Evolutionary conservation across 2,888 invertebrate species (phyloP).

Genomic region (Sinotaia quadrata): DNA sequence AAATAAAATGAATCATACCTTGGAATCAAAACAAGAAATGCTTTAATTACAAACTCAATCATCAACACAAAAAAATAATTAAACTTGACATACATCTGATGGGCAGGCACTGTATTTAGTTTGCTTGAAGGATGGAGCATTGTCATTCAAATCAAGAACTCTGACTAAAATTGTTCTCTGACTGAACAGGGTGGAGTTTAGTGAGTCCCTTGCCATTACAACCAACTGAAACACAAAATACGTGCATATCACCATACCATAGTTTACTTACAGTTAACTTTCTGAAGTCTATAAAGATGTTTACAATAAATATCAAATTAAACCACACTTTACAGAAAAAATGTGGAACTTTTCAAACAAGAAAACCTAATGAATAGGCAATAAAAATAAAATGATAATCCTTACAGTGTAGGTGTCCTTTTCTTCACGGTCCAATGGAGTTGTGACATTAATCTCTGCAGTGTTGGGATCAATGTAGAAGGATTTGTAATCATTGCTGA

Average conservation of each 20-base stretch:
- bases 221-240: constrained; percentile 47
- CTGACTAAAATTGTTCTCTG: constrained; percentile 43
- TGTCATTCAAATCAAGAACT: constrained; percentile 48
- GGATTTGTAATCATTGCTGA: constrained; percentile 89
- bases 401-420: constrained; percentile 52
- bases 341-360: too few species aligned
- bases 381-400: too few species aligned
- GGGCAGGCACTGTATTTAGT: constrained; percentile 20
- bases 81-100: background rate
- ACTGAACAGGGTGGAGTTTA: constrained; percentile 41
- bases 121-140: constrained; percentile 44
- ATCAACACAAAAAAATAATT: background rate
- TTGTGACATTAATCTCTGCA: constrained; percentile 88
- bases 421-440: constrained; percentile 88
- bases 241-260: too few species aligned
- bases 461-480: constrained; percentile 89
- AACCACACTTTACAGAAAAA: too few species aligned
- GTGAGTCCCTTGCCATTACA: constrained; percentile 46
- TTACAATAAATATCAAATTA: too few species aligned
- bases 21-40: background rate
- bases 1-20: constrained; percentile 1
- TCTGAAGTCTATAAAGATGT: too few species aligned
- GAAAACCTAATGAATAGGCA: too few species aligned
- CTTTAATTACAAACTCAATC: background rate
- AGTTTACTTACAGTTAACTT: too few species aligned